Base-by-base conservation (phyloP, 1,140 invertebrate species). In the Sminthurinus signatus region DNA sequence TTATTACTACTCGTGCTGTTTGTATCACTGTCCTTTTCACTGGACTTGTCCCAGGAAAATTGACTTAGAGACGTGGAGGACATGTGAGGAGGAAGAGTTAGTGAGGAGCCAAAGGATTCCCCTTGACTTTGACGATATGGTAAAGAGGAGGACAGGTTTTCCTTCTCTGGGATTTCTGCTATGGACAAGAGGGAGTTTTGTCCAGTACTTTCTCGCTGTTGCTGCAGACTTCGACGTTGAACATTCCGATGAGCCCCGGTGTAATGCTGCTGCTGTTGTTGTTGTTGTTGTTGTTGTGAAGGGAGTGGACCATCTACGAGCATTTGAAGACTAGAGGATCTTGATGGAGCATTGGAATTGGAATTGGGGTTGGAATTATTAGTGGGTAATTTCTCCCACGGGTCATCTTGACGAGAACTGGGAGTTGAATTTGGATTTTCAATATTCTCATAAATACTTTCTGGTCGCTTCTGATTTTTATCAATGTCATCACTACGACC, bases 131-230 rank as follows among this genome's bases (percentile, higher is more conserved):
- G 5, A 5, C 32, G 32, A 8, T 15, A 8, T 36, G 5, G 5
- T 36, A 8, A 8, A 5, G 15, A 4, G 2, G 12, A 14, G 28
- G 25, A 25, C 23, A 23, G 14, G 17, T 29, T 55, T 32, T 39
- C 14, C 31, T 67, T 60, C 39, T 62, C 60, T 1, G 65, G 65
- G 23, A 62, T 23, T 43, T 69, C 67, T 12, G 63, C 55, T 44
- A 69, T 69, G 2, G 67, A 69, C 19, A 58, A 60, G 1, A 69
- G 42, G 15, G 63, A 65, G 36, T 58, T 65, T 15, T 39, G 25
- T 19, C 55, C 55, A 1, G 54, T 19, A 42, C n/a, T 28, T 29
- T 25, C 29, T 1, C 51, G 27, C 2, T 31, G 17, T 43, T 54
- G 60, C n/a, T n/a, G n/a, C 1, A 31, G 19, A 61, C 5, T 28